Conservation (phyloP, 2,113 vertebrate genomes). For the Eidolon helvum region DNA sequence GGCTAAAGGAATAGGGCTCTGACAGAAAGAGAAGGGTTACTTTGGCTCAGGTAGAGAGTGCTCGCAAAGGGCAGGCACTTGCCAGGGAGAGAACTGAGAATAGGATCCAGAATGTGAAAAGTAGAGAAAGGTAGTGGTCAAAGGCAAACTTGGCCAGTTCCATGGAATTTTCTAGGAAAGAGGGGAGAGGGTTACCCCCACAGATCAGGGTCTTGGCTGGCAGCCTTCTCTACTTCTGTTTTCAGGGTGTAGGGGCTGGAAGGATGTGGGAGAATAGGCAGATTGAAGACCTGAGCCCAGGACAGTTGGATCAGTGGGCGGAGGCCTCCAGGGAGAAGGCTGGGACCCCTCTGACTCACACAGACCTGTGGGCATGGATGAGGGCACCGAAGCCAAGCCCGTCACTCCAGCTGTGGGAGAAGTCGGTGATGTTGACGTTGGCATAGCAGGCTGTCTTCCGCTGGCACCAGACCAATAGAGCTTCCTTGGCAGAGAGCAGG, state of each 20-base stretch:
- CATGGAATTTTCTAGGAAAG: not conserved
- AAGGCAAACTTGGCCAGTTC: not conserved
- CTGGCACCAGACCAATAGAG: slow-evolving; percentile 94
- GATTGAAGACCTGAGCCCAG: not conserved
- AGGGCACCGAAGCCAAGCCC: slow-evolving; percentile 94
- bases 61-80: not conserved
- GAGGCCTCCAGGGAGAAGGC: not conserved
- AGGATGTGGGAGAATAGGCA: not conserved
- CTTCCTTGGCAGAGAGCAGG: slow-evolving; percentile 90
- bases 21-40: not conserved
- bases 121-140: not conserved
- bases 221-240: not conserved
- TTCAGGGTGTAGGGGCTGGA: not conserved
- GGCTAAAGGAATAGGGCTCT: not conserved
- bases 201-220: not conserved
- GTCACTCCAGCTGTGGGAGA: slow-evolving; percentile 92
- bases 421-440: slow-evolving; percentile 88
- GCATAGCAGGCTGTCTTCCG: slow-evolving; percentile 89
- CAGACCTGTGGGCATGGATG: slow-evolving; percentile 91
- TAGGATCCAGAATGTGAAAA: not conserved
- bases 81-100: not conserved
- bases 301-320: not conserved
- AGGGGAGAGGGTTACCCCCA: not conserved
- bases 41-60: not conserved
- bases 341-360: not conserved